A percentile compares a stretch with the other conserved stretches of the same genome.
Evolutionary conservation across 2,797 vertebrate species (phyloP).

Genomic region (Bryconaethiops microstoma): DNA sequence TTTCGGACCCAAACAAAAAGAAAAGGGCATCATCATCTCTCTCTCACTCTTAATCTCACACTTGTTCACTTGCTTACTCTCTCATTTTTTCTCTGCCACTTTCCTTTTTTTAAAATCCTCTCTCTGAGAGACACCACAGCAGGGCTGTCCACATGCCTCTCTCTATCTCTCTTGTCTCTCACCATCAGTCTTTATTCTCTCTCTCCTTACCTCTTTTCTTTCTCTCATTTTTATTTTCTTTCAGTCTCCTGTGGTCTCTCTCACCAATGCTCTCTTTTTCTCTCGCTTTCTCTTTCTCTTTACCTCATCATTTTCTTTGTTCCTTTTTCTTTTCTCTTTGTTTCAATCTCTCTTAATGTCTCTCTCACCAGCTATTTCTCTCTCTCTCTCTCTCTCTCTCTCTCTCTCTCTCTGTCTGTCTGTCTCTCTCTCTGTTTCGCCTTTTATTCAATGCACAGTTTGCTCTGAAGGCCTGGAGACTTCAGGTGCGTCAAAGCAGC

Average conservation of each 20-base stretch:
- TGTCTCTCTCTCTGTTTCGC: neutral
- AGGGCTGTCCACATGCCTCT: neutral
- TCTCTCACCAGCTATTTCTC: neutral
- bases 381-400: neutral
- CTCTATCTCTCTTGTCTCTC: neutral
- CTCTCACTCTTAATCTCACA: neutral
- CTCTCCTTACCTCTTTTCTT: neutral
- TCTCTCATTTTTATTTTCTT: neutral
- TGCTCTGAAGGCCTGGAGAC: conserved; percentile 30
- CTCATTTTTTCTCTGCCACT: neutral
- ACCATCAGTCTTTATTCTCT: neutral
- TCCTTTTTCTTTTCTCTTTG: no score
- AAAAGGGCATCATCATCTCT: neutral
- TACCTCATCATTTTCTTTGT: neutral
- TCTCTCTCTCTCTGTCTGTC: neutral
- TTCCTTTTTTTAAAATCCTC: neutral
- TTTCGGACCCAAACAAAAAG: conserved; percentile 2
- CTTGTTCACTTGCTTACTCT: neutral
- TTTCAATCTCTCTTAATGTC: neutral
- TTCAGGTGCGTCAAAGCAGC: conserved; percentile 52
- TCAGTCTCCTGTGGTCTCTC: neutral
- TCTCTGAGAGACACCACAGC: neutral
- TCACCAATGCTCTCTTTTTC: neutral
- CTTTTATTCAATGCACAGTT: neutral
- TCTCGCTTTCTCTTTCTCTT: neutral